Evolutionary conservation across 2,113 vertebrate species (phyloP).

Genomic region (Seriola quinqueradiata): DNA sequence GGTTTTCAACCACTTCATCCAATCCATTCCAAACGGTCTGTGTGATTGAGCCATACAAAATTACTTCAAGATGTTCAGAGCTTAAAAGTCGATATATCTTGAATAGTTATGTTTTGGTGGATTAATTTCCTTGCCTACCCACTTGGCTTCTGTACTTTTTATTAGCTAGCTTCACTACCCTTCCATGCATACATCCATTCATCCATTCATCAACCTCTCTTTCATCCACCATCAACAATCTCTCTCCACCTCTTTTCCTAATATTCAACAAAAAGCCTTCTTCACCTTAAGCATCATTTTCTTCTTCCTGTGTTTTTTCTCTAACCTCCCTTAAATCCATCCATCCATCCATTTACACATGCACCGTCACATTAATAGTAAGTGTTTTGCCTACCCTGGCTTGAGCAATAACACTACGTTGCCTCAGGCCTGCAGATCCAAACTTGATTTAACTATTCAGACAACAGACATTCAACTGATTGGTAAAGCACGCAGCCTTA

Average conservation of each 20-base stretch:
- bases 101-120: slow-evolving; percentile 37
- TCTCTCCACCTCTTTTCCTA: not conserved
- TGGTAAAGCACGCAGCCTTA: not conserved
- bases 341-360: not conserved
- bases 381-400: not conserved
- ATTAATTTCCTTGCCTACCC: slow-evolving; percentile 17
- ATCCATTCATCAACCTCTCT: not conserved
- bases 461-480: not conserved
- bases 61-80: slow-evolving; percentile 74
- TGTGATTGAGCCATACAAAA: slow-evolving; percentile 70
- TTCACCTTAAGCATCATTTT: not conserved
- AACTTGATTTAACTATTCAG: slow-evolving; percentile 26
- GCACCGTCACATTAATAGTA: not conserved
- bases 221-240: not conserved
- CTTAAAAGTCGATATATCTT: slow-evolving; percentile 46
- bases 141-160: slow-evolving; percentile 23
- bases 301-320: not conserved
- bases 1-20: slow-evolving; percentile 61
- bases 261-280: not conserved
- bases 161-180: not conserved
- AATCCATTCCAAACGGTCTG: slow-evolving; percentile 61
- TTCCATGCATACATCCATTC: not conserved
- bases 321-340: not conserved
- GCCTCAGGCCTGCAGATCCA: slow-evolving; percentile 52
- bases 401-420: slow-evolving; percentile 15